Conservation (phyloP, 2,113 vertebrate genomes). For the Manacus vitellinus region DNA sequence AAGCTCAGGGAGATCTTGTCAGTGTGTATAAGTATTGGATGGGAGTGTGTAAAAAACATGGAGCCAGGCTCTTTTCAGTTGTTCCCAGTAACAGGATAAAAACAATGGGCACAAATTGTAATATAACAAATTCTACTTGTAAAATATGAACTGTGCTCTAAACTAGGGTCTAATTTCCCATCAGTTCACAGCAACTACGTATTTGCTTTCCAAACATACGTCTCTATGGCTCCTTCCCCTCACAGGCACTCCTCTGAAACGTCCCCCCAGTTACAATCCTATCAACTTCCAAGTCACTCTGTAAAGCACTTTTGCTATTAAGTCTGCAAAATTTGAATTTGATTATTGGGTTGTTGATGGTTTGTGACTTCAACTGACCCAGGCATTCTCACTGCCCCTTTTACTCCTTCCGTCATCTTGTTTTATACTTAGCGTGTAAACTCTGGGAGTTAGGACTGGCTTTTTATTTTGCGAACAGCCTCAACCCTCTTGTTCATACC, state of each 20-base stretch:
- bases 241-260: neutral
- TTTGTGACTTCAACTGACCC: neutral
- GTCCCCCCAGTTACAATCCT: neutral
- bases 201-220: neutral
- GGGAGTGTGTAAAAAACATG: neutral
- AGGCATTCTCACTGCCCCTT: neutral
- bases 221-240: neutral
- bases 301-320: neutral
- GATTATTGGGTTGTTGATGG: neutral
- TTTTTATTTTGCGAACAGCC: neutral
- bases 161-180: neutral
- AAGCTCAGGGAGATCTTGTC: neutral
- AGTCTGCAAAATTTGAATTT: neutral
- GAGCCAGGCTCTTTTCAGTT: neutral
- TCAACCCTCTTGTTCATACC: neutral
- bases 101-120: neutral
- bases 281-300: neutral
- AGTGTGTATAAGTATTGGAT: neutral
- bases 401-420: neutral
- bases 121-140: neutral
- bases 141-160: neutral
- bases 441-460: neutral
- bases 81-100: neutral
- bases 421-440: neutral
- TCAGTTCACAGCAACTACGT: neutral